Evolutionary conservation across 2,888 invertebrate species (phyloP), one percentile per base, ranked within the genome.

Genomic region (Helleia helle): DNA sequence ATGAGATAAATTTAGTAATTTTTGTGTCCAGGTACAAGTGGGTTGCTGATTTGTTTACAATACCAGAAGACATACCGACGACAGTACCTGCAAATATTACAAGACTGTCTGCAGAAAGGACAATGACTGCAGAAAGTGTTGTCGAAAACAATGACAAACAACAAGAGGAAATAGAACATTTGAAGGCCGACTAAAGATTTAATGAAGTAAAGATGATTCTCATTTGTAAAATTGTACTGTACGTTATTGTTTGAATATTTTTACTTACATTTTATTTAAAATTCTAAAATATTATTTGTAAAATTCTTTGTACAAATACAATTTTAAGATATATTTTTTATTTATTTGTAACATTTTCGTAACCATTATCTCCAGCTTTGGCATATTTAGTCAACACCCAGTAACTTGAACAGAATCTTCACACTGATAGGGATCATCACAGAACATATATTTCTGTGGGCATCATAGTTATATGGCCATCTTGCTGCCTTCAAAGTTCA

Each of bases 21-120:
- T 26, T 26, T 34, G 13, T 51, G 44, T 63, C 47, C 59, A 83
- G 83, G 60, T 77, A 71, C 62, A 76, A 74, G 55, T 74, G 79
- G 79, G 47, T 80, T 47, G 63, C 72, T 24, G 72, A 80, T 48
- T 45, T 69, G 41, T 77, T 81, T 53, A 65, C 59, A 38, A 46
- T 67, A 25, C 62, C 59, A 22, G 76, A 76, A 46, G 63, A 63
- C 17, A 40, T 50, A 25, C 29, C 49, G 22, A 28, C 51, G 9
- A 46, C 3, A 22, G 22, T 50, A 15, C 48, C 51, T 1, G 28
- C 60, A 15, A 50, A 56, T 30, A 49, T 46, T 25, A 51, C 66
- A 12, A 55, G 47, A 36, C 36, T 50, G 11, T 59, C 70, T 6
- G 43, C 47, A n/a, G 69, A 70, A 11, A 58, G 50, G 41, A 57